Base-by-base conservation (phyloP, 1,140 invertebrate genomes). In the Vanessa atalanta region DNA sequence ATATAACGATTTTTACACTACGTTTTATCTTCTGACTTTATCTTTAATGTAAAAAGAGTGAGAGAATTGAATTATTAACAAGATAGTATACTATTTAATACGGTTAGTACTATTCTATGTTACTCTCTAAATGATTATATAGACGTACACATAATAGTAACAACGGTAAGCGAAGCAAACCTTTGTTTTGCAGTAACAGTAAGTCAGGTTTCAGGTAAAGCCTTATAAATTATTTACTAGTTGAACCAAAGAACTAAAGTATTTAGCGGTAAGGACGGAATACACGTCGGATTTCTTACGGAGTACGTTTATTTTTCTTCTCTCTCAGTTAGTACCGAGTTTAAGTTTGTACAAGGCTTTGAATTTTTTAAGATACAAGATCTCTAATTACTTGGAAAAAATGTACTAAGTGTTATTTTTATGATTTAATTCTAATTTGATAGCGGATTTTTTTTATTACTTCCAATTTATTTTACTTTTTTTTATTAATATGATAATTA, bases 221-320 rank as follows among this genome's bases (percentile, higher is more conserved):
- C 72, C 77, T 75, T 74, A 81, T 84, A 86, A 83, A 86, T 82
- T 83, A 86, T 83, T 83, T 84, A 86, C 80, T 68, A 72, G 65
- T 72, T 65, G 70, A 78, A 73, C 37, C 75, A 77, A 78, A 83
- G 80, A 82, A 82, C 76, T 83, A 73, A 82, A 82, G 73, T 83
- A 81, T 86, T 86, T 82, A 86, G 73, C 70, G 69, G 70, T 76
- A 70, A 79, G 47, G 64, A 65, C 64, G 51, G 63, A 75, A 70
- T 70, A 75, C 72, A 70, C 76, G 76, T 78, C 31, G 83, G 79
- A 82, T 81, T 84, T 81, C 78, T 83, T 79, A 74, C 63, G 61
- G 55, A 72, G 31, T 37, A 67, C 76, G 51, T 80, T 78, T 78
- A 78, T 84, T 79, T 80, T 80, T 75, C 67, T 80, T 77, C 37